A percentile compares a stretch with the other conserved stretches of the same genome.
These are phyloP conservation scores for Lates japonicus DNA, from an alignment of 2,797 vertebrate species.

Conservation along the genomic window DNA sequence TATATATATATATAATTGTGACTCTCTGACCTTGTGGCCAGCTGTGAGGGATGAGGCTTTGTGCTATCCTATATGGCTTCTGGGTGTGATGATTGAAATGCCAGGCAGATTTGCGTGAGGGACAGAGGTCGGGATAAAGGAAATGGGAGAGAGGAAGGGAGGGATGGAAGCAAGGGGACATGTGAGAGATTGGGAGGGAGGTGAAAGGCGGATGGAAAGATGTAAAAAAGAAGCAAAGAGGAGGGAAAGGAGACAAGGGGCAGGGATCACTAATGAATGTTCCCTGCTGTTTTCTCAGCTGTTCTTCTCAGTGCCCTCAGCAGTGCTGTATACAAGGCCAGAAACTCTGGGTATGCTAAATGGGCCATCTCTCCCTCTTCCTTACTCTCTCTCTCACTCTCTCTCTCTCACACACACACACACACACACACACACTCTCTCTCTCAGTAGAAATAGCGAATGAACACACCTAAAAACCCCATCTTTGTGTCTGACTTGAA, in stretches of 20 bases:
- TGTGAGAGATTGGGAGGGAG: not conserved
- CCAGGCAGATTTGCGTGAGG: constrained; percentile 66
- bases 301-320: constrained; percentile 50
- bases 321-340: constrained; percentile 29
- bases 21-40: constrained; percentile 18
- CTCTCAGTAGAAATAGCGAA: constrained; percentile 12
- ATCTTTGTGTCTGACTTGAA: constrained; percentile 73
- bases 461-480: constrained; percentile 54
- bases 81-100: constrained; percentile 72
- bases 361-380: constrained; percentile 35
- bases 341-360: constrained; percentile 44
- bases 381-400: not conserved
- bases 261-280: constrained; percentile 65
- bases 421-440: constrained; percentile 11
- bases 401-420: constrained; percentile 24
- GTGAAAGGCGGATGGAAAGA: constrained; percentile 36
- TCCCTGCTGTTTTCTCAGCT: constrained; percentile 76
- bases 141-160: constrained; percentile 54
- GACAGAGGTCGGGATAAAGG: constrained; percentile 61
- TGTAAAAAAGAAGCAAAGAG: constrained; percentile 54
- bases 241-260: constrained; percentile 36
- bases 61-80: constrained; percentile 42
- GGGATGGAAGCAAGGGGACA: constrained; percentile 38
- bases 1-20: not conserved
- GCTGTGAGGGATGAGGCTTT: constrained; percentile 50